Evolutionary conservation across 2,888 invertebrate species (phyloP).

Genomic region (Metalampra italica): DNA sequence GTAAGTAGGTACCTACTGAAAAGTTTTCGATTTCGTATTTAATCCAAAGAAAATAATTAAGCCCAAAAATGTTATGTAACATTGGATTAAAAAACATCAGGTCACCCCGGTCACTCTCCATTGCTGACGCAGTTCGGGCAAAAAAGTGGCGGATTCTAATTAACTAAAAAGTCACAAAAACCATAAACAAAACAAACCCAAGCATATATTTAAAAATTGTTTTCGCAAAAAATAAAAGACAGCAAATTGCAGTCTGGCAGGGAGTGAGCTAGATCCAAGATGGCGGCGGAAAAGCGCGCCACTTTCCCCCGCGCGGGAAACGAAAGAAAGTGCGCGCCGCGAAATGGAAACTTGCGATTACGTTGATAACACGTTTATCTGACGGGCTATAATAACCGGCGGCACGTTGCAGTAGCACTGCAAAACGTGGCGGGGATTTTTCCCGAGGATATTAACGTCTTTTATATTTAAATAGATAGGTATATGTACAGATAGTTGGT

Average conservation of each 20-base stretch:
- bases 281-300: conserved; percentile 75
- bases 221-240: neutral
- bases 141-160: too few relatives aligned
- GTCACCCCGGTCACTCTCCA: too few relatives aligned
- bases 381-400: conserved; percentile 48
- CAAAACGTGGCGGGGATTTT: neutral
- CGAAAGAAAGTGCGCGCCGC: conserved; percentile 63
- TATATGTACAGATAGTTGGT: too few relatives aligned
- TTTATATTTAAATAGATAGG: too few relatives aligned
- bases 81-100: too few relatives aligned
- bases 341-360: conserved; percentile 75
- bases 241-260: conserved; percentile 17
- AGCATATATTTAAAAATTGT: neutral
- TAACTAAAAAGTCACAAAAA: too few relatives aligned
- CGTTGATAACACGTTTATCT: conserved; percentile 59
- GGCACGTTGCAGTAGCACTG: conserved; percentile 13
- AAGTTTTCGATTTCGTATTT: too few relatives aligned
- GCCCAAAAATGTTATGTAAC: too few relatives aligned
- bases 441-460: neutral
- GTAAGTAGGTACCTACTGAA: too few relatives aligned
- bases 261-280: conserved; percentile 45
- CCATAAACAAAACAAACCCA: too few relatives aligned
- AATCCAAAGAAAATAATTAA: too few relatives aligned
- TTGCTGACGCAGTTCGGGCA: too few relatives aligned
- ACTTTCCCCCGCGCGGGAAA: conserved; percentile 76